Conservation (phyloP, 2,113 vertebrate species). For the Sorex fumeus region DNA sequence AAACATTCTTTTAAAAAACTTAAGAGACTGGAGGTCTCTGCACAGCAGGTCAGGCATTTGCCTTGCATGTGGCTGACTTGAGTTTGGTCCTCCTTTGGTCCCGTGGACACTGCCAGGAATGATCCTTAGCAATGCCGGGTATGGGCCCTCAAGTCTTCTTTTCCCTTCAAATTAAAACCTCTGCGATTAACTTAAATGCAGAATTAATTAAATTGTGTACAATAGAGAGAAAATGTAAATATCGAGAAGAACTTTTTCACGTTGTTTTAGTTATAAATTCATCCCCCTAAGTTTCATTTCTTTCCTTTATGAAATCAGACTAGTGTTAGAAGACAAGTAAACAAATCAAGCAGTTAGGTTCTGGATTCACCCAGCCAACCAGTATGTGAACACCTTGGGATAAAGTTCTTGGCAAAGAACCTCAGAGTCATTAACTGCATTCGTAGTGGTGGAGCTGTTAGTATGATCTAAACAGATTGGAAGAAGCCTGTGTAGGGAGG, state of each 20-base stretch:
- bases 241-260: background rate
- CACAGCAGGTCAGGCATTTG: too few species aligned
- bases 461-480: background rate
- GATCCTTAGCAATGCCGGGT: too few species aligned
- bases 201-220: background rate
- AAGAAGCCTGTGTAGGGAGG: background rate
- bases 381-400: background rate
- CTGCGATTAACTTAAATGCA: slow-evolving; percentile 43
- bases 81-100: too few species aligned
- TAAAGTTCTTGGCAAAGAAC: background rate
- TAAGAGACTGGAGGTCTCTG: too few species aligned
- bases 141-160: too few species aligned
- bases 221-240: slow-evolving; percentile 15
- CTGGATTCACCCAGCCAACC: background rate
- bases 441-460: background rate
- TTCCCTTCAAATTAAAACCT: background rate
- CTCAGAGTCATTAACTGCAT: background rate
- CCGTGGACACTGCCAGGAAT: too few species aligned
- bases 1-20: too few species aligned
- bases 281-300: background rate
- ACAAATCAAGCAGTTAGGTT: slow-evolving; percentile 6
- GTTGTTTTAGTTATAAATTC: slow-evolving; percentile 45
- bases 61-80: too few species aligned
- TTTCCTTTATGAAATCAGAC: slow-evolving; percentile 39
- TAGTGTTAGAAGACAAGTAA: slow-evolving; percentile 12